Evolutionary conservation across 2,113 vertebrate species (phyloP), one percentile per base, ranked within the genome.

Genomic region (Typhlomys cinereus): DNA sequence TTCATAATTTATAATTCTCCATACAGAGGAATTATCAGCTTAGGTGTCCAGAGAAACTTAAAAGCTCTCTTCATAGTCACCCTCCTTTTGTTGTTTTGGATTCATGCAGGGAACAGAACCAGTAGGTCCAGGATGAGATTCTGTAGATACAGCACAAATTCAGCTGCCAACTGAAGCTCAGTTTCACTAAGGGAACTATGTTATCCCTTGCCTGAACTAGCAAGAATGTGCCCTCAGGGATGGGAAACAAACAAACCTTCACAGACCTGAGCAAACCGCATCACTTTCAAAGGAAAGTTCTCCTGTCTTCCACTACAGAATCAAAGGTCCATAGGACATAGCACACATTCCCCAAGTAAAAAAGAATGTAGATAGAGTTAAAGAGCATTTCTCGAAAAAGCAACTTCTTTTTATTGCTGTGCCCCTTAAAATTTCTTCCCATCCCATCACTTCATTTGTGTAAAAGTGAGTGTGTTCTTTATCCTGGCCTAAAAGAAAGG

Each of bases 351-450:
- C 27, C 64, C 71, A 92, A 88, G 70, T 74, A 48, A n/a, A 64
- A 79, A 44, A 59, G 67, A 67, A 64, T 66, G 59, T 31, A 83
- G 20, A 36, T 50, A 44, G 34, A 48, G 8, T 59, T 64, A 85
- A 88, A 61, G 13, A 52, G 25, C 18, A n/a, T 64, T 78, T 88
- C 52, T 70, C 73, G 57, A 29, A 91, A 88, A 90, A 13, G 46
- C 59, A 13, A 88, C 78, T 62, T 90, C 23, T 17, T 92, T 69
- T 92, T 66, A n/a, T 39, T 91, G n/a, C 79, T 41, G 21, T 48
- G 54, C 8, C 4, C 3, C 2, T 88, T 85, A 64, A 57, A 57
- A 57, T 57, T 93, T 62, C 66, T 57, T 85, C 80, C 78, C 14
- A 57, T 15, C 46, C 17, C 46, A 21, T 50, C 71, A 82, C 44